Percentiles rank a stretch among this genome's conserved stretches.
phyloP scores from a whole-genome alignment of 2,113 vertebrate genomes.

The Ardeotis arabs region DNA sequence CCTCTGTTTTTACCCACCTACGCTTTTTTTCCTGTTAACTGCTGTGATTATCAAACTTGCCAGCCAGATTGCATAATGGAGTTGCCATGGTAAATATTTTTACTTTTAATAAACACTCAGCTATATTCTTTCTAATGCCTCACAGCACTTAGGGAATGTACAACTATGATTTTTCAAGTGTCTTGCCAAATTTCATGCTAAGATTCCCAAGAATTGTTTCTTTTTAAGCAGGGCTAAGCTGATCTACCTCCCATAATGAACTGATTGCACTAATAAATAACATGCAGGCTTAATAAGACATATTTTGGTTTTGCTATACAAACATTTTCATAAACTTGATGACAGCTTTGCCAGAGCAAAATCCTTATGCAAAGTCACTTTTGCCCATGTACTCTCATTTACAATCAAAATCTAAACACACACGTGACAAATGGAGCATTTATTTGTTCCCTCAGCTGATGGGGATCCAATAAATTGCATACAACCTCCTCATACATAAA shows the following conservation, averaged over 20 bases:
- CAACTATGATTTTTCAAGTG: neutral
- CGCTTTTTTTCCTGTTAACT: neutral
- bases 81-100: conserved; percentile 24
- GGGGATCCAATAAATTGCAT: too few species aligned
- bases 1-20: neutral
- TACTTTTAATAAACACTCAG: neutral
- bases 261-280: neutral
- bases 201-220: neutral
- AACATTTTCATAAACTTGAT: neutral
- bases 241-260: neutral
- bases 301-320: neutral
- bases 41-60: neutral
- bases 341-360: neutral
- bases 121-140: neutral
- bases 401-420: neutral
- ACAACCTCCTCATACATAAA: too few species aligned
- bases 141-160: neutral
- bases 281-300: neutral
- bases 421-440: neutral
- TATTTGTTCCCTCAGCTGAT: neutral
- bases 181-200: neutral
- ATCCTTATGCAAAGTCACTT: neutral
- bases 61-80: neutral
- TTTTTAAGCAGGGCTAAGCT: neutral
- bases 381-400: neutral